Evolutionary conservation across 2,113 vertebrate genomes (phyloP), one percentile per base, ranked within the genome.

Genomic region (Hemichromis elongatus): DNA sequence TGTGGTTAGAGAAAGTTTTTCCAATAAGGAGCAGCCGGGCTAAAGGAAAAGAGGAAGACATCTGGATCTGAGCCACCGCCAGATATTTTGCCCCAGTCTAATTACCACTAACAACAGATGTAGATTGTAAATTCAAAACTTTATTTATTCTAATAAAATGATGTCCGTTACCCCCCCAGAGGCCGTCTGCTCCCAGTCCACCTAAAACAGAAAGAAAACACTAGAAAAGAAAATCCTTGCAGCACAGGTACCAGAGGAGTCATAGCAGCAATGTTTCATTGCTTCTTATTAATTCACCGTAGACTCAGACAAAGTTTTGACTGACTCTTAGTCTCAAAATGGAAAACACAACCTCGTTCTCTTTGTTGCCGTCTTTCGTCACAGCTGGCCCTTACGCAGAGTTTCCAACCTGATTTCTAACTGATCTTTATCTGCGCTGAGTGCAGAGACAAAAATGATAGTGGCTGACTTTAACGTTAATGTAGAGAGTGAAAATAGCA

Each of bases 231-330:
- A 6, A 59, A 10, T 57, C 14, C 56, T 30, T 30, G 16, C 30
- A 61, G 9, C 18, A 35, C 57, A 35, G 57, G 18, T n/a, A 61
- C 5, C 19, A 19, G 9, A 61, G 30, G 30, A 61, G 30, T 0
- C 19, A 35, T 7, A n/a, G 30, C 57, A 63, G 35, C 33, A 37
- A n/a, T 0, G 18, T 63, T n/a, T n/a, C 0, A 1, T 37, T 63
- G 0, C 5, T 37, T 30, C 0, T 63, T 63, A n/a, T 63, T 63
- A 37, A 13, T 63, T 37, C 18, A 63, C 26, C 3, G 7, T 5
- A 57, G 26, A 57, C 55, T 30, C 55, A 9, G 55, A 57, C 14
- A 57, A 13, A 0, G 19, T 21, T 37, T 37, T 13, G 2, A 37
- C 59, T 37, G 33, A 21, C 2, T 63, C 19, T 63, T 63, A 0